These are phyloP conservation scores for Drosophila rubida DNA, from an alignment of 2,888 invertebrate genomes.

Conservation along the genomic window DNA sequence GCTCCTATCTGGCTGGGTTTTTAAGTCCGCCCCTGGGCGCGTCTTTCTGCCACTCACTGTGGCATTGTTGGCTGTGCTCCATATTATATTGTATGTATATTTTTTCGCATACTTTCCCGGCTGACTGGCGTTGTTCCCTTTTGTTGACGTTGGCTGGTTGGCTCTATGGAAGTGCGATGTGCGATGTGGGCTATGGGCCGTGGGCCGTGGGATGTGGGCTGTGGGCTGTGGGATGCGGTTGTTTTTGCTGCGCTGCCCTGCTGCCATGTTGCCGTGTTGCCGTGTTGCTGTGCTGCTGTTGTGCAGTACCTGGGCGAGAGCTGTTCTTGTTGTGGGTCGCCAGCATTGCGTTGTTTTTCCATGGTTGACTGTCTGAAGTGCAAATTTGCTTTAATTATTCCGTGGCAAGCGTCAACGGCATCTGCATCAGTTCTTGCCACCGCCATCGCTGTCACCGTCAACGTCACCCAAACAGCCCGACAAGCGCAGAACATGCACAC, in stretches of 20 bases:
- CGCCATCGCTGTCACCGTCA: neutral
- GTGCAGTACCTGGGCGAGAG: conserved; percentile 47
- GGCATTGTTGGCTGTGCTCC: conserved; percentile 71
- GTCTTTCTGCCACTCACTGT: conserved; percentile 55
- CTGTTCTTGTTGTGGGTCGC: conserved; percentile 69
- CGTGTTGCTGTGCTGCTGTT: conserved; percentile 17
- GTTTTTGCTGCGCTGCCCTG: conserved; percentile 14
- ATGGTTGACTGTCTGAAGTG: conserved; percentile 81
- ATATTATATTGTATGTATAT: conserved; percentile 49
- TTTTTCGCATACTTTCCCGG: conserved; percentile 68
- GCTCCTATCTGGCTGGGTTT: conserved; percentile 9
- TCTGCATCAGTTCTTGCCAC: conserved; percentile 52
- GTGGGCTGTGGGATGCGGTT: conserved; percentile 35
- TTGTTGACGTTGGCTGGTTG: conserved; percentile 66
- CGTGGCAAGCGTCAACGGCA: conserved; percentile 67
- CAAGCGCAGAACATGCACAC: conserved; percentile 18
- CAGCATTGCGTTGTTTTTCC: conserved; percentile 67
- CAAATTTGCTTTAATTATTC: conserved; percentile 84
- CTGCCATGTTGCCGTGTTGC: neutral
- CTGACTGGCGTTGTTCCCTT: conserved; percentile 63
- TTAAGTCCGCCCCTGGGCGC: conserved; percentile 65
- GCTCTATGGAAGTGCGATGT: conserved; percentile 38
- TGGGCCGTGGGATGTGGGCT: conserved; percentile 20
- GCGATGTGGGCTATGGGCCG: conserved; percentile 31
- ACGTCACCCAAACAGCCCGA: conserved; percentile 13